Percentiles rank a stretch among this genome's conserved stretches.
Conservation (phyloP, 2,797 vertebrate genomes). For the Ctenopoma multispine region DNA sequence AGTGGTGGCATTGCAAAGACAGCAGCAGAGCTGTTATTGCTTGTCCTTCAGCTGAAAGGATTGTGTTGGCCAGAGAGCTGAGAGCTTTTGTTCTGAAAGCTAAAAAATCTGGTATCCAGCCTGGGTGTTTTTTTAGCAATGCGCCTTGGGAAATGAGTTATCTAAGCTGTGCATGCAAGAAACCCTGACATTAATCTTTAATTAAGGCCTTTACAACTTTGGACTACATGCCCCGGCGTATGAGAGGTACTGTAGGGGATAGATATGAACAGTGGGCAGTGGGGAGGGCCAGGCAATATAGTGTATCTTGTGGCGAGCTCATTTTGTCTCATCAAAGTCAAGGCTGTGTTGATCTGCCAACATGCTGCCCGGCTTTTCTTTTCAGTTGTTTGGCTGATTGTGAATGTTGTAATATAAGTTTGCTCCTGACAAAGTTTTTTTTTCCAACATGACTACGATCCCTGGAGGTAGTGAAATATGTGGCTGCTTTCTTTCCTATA, state of each 20-base stretch:
- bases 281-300: slow-evolving; percentile 37
- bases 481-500: slow-evolving; percentile 11
- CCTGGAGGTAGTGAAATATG: background rate
- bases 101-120: slow-evolving; percentile 60
- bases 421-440: slow-evolving; percentile 1
- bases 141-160: slow-evolving; percentile 75
- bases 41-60: slow-evolving; percentile 66
- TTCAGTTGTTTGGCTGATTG: slow-evolving; percentile 46
- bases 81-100: slow-evolving; percentile 72
- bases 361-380: slow-evolving; percentile 17
- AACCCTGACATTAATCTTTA: slow-evolving; percentile 83
- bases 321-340: slow-evolving; percentile 73
- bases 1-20: slow-evolving; percentile 34
- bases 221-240: slow-evolving; percentile 61
- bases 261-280: slow-evolving; percentile 47
- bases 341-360: slow-evolving; percentile 45
- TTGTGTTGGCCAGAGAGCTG: slow-evolving; percentile 52
- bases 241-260: slow-evolving; percentile 55
- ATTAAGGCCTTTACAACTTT: slow-evolving; percentile 80
- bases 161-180: slow-evolving; percentile 71
- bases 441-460: slow-evolving; percentile 26
- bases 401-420: slow-evolving; percentile 11
- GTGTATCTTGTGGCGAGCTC: slow-evolving; percentile 57
- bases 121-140: slow-evolving; percentile 62
- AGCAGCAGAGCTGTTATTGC: slow-evolving; percentile 56